Evolutionary conservation across 2,113 vertebrate genomes (phyloP).

Genomic region (Argyrosomus japonicus): DNA sequence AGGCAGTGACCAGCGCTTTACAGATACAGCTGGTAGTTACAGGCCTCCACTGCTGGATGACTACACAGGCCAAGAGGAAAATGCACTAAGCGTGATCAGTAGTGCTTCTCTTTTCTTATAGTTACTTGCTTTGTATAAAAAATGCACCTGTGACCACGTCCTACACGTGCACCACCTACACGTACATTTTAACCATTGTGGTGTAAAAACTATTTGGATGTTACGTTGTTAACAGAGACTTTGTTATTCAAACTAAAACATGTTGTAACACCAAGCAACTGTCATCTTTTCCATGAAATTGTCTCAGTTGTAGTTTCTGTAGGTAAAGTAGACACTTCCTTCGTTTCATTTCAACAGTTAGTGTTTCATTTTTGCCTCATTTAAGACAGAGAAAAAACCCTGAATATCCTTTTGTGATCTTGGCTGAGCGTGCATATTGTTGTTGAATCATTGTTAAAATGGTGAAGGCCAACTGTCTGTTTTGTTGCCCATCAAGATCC

Average conservation of each 20-base stretch:
- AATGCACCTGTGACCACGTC: too few species aligned
- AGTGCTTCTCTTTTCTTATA: neutral
- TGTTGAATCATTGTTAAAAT: conserved; percentile 41
- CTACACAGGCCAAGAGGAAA: neutral
- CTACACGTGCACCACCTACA: too few species aligned
- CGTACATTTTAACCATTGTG: neutral
- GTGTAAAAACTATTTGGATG: neutral
- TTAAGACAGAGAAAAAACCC: neutral
- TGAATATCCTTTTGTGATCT: conserved; percentile 13
- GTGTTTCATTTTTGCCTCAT: neutral
- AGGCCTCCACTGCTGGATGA: conserved; percentile 14
- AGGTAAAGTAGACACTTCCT: neutral
- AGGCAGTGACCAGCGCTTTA: neutral
- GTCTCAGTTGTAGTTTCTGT: neutral
- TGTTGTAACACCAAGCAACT: neutral
- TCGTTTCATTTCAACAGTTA: neutral
- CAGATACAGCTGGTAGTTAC: conserved; percentile 29
- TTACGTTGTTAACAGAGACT: neutral
- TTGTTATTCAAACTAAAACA: neutral
- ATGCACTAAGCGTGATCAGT: neutral
- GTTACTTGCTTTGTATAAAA: too few species aligned
- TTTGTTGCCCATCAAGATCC: conserved; percentile 50
- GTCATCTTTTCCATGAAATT: neutral
- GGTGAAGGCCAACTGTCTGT: conserved; percentile 46
- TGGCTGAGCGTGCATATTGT: neutral